These are phyloP conservation scores for Chorisops tibialis DNA, from an alignment of 2,888 invertebrate genomes.

Conservation along the genomic window DNA sequence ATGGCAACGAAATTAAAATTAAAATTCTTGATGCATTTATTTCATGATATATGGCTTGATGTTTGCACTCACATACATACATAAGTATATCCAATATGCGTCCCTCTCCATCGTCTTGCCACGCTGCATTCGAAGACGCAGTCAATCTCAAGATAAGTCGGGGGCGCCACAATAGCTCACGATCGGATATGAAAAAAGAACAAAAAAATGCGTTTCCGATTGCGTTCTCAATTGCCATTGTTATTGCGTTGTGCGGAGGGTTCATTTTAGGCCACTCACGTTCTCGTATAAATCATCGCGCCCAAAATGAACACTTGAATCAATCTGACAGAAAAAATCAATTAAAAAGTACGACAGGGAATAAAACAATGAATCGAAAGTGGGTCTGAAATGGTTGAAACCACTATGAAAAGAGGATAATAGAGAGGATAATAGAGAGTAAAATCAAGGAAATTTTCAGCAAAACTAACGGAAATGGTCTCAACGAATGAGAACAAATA, in stretches of 20 bases:
- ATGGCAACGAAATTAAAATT: constrained; percentile 18
- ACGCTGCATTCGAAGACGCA: constrained; percentile 5
- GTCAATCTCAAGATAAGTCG: constrained; percentile 6
- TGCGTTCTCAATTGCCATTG: constrained; percentile 22
- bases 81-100: no score
- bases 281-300: constrained; percentile 19
- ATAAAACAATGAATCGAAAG: no score
- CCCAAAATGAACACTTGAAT: neutral
- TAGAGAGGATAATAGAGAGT: no score
- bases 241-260: constrained; percentile 12
- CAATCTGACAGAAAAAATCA: no score
- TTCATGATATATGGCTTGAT: neutral
- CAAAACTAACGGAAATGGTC: no score
- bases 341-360: no score
- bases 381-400: no score
- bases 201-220: constrained; percentile 21
- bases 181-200: constrained; percentile 19
- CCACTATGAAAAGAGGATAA: no score
- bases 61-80: constrained; percentile 12
- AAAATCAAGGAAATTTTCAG: no score
- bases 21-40: constrained; percentile 22
- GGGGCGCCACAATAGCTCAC: constrained; percentile 14
- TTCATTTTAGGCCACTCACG: constrained; percentile 26
- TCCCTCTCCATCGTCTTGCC: neutral
- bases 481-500: no score